A percentile compares a stretch with the other conserved stretches of the same genome.
Evolutionary conservation across 2,797 vertebrate genomes (phyloP).

Genomic region (Channa striata): DNA sequence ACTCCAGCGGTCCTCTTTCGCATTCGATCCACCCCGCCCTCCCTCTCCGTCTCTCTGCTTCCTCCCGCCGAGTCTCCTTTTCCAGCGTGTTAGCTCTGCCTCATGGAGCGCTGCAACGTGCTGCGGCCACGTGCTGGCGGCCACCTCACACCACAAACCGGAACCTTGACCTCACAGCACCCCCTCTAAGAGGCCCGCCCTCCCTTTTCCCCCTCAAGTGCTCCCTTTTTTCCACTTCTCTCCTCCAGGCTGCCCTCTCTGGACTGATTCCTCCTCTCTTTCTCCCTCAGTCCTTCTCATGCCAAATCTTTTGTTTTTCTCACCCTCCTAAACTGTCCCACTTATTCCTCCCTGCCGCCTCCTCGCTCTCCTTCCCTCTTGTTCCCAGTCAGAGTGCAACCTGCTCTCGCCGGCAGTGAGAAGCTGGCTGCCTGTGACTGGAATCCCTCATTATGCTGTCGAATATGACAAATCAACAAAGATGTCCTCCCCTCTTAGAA

Average conservation of each 20-base stretch:
- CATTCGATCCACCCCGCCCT: conserved; percentile 28
- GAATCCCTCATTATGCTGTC: conserved; percentile 62
- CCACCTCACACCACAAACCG: conserved; percentile 47
- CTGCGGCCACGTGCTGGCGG: conserved; percentile 54
- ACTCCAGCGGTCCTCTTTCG: conserved; percentile 34
- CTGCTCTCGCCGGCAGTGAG: conserved; percentile 42
- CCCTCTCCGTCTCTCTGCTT: neutral
- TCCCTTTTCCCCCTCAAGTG: neutral
- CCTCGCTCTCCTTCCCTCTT: neutral
- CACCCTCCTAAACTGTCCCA: conserved; percentile 42
- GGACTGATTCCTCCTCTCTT: conserved; percentile 1
- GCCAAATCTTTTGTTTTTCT: conserved; percentile 17
- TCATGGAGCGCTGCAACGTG: conserved; percentile 54
- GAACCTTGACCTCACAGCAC: conserved; percentile 65
- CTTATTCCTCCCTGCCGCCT: conserved; percentile 28
- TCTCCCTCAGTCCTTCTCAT: neutral
- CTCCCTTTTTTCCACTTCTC: conserved; percentile 14
- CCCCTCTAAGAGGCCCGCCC: neutral
- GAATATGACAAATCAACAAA: conserved; percentile 73
- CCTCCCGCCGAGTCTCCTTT: conserved; percentile 26
- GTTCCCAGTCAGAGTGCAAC: conserved; percentile 36
- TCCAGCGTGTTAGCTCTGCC: conserved; percentile 44
- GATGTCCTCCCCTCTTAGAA: conserved; percentile 9
- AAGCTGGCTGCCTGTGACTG: conserved; percentile 55
- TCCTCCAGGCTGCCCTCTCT: conserved; percentile 14